Conservation (phyloP, 2,113 vertebrate species). For the Uropsilus gracilis region DNA sequence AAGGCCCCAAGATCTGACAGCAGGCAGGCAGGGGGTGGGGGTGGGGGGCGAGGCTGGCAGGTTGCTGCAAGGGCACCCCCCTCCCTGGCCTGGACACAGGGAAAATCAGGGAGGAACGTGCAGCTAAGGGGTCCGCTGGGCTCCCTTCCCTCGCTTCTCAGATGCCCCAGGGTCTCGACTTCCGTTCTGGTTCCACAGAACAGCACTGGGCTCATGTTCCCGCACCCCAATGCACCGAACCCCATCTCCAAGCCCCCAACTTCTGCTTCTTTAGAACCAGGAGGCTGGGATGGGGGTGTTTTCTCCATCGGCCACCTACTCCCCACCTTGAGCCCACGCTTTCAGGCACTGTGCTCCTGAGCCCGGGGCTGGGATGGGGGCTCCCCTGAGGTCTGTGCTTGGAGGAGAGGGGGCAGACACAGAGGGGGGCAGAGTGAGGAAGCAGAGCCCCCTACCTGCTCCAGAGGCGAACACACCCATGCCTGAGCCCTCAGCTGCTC, state of each 20-base stretch:
- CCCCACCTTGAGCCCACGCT: background rate
- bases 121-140: background rate
- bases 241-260: background rate
- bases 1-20: background rate
- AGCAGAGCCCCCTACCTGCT: background rate
- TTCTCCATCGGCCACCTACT: background rate
- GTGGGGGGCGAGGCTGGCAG: background rate
- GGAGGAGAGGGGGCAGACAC: background rate
- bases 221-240: too few species aligned
- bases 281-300: background rate
- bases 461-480: too few species aligned
- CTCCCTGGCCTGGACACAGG: background rate
- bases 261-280: background rate
- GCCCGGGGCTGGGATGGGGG: background rate
- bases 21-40: background rate
- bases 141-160: background rate
- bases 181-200: too few species aligned
- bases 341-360: background rate
- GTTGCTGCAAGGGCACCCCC: background rate
- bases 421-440: background rate
- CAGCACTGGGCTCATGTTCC: too few species aligned
- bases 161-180: background rate
- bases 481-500: background rate
- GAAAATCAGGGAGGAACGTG: background rate
- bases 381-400: background rate